Evolutionary conservation across 1,140 invertebrate genomes (phyloP), one percentile per base, ranked within the genome.

Genomic region (Temnothorax nylanderi): DNA sequence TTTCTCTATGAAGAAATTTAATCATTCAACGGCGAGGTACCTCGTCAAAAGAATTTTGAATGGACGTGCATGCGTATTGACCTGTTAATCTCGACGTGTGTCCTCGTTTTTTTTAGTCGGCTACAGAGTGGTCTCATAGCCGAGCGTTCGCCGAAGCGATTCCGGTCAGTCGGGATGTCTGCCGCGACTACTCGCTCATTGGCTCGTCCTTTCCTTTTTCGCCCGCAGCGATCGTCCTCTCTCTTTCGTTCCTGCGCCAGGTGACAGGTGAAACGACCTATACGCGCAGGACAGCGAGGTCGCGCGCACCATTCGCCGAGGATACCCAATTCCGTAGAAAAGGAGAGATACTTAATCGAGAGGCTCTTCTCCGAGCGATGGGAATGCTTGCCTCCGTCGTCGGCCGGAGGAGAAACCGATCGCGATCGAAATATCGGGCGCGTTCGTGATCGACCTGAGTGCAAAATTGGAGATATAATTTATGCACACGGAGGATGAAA

Each of bases 181-280:
- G 56, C 72, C 71, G 56, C 44, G 60, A 82, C 34, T 56, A 51
- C 26, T 64, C 49, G 71, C 84, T 41, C 18, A 62, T 67, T 41
- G 13, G 85, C 80, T 86, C 88, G 64, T 91, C 87, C 89, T 87
- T 88, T 91, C 85, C 78, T 91, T 88, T 81, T 56, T 77, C 67
- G 90, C 89, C 89, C 81, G 87, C 11, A 86, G 89, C 90, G 72
- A 87, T 91, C 81, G 85, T 81, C 78, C 87, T 91, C 89, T 91
- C 89, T 91, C 89, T 90, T 91, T 90, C 90, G 76, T 91, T 91
- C 89, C 89, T 91, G 60, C 74, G 80, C 80, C 1, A 85, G 89
- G 90, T 89, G 90, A 91, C 90, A 91, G 89, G 90, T 91, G 90
- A 91, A 91, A 91, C 90, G 90, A 91, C 89, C 89, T 91, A 91